These are phyloP conservation scores for Mercenaria mercenaria DNA, from an alignment of 1,140 invertebrate genomes.

Conservation along the genomic window DNA sequence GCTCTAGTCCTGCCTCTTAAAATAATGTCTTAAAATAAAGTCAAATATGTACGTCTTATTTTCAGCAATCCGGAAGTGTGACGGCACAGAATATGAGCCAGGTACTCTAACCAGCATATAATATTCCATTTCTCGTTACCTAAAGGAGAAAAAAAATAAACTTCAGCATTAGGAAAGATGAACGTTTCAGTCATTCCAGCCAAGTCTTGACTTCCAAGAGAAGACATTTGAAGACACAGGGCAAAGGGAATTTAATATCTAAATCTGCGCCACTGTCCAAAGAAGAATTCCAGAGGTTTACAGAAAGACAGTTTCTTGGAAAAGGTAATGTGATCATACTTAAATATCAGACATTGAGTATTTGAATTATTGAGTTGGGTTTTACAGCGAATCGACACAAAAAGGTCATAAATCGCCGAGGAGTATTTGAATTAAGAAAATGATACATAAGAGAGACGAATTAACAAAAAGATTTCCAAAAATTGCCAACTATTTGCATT, in stretches of 20 bases:
- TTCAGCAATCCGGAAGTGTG: slow-evolving; percentile 27
- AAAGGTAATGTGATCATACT: slow-evolving; percentile 22
- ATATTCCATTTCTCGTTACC: slow-evolving; percentile 46
- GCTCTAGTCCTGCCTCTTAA: neutral
- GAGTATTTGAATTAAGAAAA: neutral
- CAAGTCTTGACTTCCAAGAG: slow-evolving; percentile 32
- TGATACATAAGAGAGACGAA: neutral
- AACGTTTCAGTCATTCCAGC: slow-evolving; percentile 47
- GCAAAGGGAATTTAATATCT: slow-evolving; percentile 47
- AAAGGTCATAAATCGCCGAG: no score
- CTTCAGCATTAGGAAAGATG: slow-evolving; percentile 48
- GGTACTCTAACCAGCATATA: slow-evolving; percentile 48
- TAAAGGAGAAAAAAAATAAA: slow-evolving; percentile 39
- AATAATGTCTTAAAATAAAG: neutral
- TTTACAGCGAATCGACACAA: no score
- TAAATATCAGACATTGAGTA: neutral
- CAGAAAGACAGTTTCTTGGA: slow-evolving; percentile 37
- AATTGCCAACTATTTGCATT: neutral
- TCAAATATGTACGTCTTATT: slow-evolving; percentile 19
- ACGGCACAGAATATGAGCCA: slow-evolving; percentile 45
- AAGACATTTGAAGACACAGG: slow-evolving; percentile 42
- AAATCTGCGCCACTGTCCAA: slow-evolving; percentile 24
- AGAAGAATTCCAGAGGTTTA: slow-evolving; percentile 35
- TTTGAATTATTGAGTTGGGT: no score
- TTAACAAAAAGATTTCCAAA: neutral